These are phyloP conservation scores for Boleophthalmus pectinirostris DNA, from an alignment of 2,113 vertebrate genomes.

Conservation along the genomic window DNA sequence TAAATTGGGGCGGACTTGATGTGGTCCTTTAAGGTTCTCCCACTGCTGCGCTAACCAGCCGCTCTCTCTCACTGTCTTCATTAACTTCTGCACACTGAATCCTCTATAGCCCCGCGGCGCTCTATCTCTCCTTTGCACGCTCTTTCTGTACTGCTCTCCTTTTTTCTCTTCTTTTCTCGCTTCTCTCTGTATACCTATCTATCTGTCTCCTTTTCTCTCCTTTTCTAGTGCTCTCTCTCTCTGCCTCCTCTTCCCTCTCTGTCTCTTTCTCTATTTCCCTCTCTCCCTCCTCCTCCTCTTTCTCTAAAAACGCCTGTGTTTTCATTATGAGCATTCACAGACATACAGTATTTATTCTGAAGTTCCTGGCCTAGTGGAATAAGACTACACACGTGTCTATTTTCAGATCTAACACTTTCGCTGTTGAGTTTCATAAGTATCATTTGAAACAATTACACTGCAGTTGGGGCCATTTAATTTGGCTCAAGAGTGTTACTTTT, in stretches of 20 bases:
- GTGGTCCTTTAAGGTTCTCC: conserved; percentile 65
- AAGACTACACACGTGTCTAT: conserved; percentile 63
- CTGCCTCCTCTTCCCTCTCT: neutral
- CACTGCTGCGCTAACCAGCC: conserved; percentile 62
- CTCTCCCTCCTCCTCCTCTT: conserved; percentile 23
- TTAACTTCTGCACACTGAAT: conserved; percentile 71
- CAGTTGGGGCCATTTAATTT: neutral
- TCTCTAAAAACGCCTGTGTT: conserved; percentile 47
- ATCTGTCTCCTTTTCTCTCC: too few species aligned
- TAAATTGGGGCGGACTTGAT: conserved; percentile 40
- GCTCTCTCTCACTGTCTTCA: conserved; percentile 68
- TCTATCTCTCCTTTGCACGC: conserved; percentile 48
- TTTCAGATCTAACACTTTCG: conserved; percentile 1
- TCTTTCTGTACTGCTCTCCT: conserved; percentile 25
- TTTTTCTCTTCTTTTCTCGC: neutral
- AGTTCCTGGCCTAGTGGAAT: conserved; percentile 69
- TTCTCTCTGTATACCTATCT: neutral
- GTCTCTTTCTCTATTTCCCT: conserved; percentile 18
- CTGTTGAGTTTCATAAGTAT: neutral
- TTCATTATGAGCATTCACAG: conserved; percentile 71
- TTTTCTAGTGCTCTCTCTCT: too few species aligned
- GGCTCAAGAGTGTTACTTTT: too few species aligned
- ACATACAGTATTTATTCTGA: conserved; percentile 70
- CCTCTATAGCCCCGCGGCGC: conserved; percentile 66
- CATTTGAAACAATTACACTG: neutral